Percentiles rank a stretch among this genome's conserved stretches.
These are phyloP conservation scores for Laspeyria flexula DNA, from an alignment of 2,888 invertebrate genomes.

Conservation along the genomic window DNA sequence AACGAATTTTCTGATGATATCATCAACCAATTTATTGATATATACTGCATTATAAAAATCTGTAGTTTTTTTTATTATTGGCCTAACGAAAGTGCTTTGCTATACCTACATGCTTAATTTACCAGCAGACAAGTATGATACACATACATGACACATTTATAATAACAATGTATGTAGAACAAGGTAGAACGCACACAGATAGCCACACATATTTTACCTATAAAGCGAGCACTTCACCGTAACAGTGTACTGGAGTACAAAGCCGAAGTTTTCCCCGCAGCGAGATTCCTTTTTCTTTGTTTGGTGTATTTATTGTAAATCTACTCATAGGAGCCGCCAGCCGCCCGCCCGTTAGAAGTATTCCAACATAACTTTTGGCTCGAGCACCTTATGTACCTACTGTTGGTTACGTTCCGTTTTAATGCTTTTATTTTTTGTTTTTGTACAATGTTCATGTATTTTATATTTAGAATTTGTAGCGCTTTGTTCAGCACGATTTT, in stretches of 20 bases:
- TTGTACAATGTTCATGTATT: constrained; percentile 19
- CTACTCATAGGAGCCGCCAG: constrained; percentile 76
- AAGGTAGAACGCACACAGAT: constrained; percentile 14
- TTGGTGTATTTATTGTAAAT: constrained; percentile 86
- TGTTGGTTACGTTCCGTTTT: constrained; percentile 45
- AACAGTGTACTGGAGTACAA: constrained; percentile 71
- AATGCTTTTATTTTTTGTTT: constrained; percentile 42
- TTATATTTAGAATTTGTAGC: not conserved
- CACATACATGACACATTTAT: too few relatives aligned
- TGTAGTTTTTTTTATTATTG: too few relatives aligned
- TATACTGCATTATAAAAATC: too few relatives aligned
- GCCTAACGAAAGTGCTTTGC: too few relatives aligned
- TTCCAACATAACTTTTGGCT: constrained; percentile 82
- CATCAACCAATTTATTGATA: too few relatives aligned
- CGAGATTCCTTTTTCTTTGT: constrained; percentile 85
- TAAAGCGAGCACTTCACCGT: constrained; percentile 56
- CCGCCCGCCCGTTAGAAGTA: constrained; percentile 72
- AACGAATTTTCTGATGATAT: too few relatives aligned
- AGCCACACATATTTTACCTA: constrained; percentile 53
- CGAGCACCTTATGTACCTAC: constrained; percentile 61
- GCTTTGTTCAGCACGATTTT: not conserved
- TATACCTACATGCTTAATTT: too few relatives aligned
- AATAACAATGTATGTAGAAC: constrained; percentile 8
- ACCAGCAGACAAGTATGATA: too few relatives aligned
- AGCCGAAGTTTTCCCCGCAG: constrained; percentile 83